Evolutionary conservation across 1,140 invertebrate genomes (phyloP), one percentile per base, ranked within the genome.

Genomic region (Meloidogyne chitwoodi): DNA sequence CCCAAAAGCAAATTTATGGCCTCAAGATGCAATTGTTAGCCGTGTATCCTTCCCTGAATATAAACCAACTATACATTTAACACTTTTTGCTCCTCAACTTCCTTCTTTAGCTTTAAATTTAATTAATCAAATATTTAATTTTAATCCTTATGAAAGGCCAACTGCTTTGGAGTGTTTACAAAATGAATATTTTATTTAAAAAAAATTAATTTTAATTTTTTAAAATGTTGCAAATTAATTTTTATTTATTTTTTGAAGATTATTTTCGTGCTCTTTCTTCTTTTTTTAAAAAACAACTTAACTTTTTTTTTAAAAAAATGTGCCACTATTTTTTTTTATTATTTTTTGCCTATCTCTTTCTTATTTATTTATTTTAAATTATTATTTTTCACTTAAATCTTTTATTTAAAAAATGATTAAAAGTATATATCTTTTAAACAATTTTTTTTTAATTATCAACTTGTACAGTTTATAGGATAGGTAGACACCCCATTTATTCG

Each of bases 151-250:
- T 34, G 34, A 80, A 64, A 80, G 80, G 22, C 80, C 80, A 14
- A 81, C 80, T 8, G 80, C 80, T 29, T 22, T 24, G n/a, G 77
- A 80, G 29, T 81, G 80, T 62, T 31, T 81, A n/a, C 78, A 68
- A 72, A 68, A 83, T 26, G 24, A 67, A 2, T 81, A 81, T 48
- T 81, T 81, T 56, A 24, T 22, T 31, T 77, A 62, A 77, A 77
- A 63, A n/a, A n/a, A n/a, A n/a, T n/a, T n/a, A n/a, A n/a, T n/a
- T n/a, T n/a, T n/a, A n/a, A n/a, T n/a, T n/a, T n/a, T n/a, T n/a
- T n/a, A n/a, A n/a, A n/a, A n/a, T n/a, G n/a, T 34, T 48, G 67
- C 0, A 8, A 8, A 38, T 6, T 38, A 10, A 38, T 38, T 38
- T 38, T 38, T 38, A 8, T 6, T 8, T 6, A 8, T 8, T 38